Conservation (phyloP, 2,888 invertebrate genomes). For the Polydrusus pterygomalis region DNA sequence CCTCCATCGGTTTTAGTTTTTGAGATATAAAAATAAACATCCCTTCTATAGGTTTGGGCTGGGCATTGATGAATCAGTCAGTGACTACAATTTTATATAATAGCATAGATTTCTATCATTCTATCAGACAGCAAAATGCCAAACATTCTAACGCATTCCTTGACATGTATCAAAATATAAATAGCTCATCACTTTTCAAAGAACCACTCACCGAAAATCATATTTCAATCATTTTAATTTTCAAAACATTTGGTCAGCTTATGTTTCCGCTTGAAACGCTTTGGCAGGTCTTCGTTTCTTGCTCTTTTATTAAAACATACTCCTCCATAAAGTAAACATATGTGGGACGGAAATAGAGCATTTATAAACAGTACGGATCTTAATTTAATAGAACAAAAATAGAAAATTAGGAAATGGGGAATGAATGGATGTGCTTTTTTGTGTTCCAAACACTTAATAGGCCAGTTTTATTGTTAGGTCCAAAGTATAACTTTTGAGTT, state of each 20-base stretch:
- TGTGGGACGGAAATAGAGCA: conserved; percentile 14
- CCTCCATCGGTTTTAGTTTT: too few species aligned
- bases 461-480: too few species aligned
- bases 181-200: conserved; percentile 3
- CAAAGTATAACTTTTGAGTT: too few species aligned
- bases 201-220: conserved; percentile 5
- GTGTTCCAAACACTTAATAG: too few species aligned
- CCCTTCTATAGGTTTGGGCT: too few species aligned
- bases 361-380: conserved; percentile 1
- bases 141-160: not conserved
- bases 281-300: conserved; percentile 16
- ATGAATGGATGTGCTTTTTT: too few species aligned
- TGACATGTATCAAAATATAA: conserved; percentile 12
- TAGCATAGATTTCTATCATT: too few species aligned
- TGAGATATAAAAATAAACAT: too few species aligned
- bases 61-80: too few species aligned
- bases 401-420: not conserved
- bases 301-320: conserved; percentile 17
- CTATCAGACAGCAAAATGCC: too few species aligned
- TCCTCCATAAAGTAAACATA: conserved; percentile 19
- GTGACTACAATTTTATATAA: too few species aligned
- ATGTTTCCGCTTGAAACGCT: conserved; percentile 3
- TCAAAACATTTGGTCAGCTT: conserved; percentile 24
- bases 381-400: conserved; percentile 6
- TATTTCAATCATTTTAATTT: conserved; percentile 19